Conservation (phyloP, 2,797 vertebrate genomes). For the Coccyzus lansbergi region DNA sequence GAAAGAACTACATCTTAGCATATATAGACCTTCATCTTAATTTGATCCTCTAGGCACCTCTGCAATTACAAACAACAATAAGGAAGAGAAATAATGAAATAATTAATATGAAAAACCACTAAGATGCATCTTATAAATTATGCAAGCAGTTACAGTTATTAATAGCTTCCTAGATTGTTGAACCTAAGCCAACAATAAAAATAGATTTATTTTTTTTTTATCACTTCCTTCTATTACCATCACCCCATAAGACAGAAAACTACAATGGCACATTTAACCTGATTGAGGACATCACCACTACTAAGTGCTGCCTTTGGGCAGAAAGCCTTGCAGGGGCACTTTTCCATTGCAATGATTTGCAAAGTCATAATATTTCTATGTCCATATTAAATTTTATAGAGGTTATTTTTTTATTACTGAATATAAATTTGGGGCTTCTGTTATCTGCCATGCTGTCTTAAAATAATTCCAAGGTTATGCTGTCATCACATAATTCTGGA, state of each 20-base stretch:
- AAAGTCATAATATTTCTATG: constrained; percentile 46
- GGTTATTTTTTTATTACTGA: constrained; percentile 32
- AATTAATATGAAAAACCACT: constrained; percentile 10
- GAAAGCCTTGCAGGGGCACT: not conserved
- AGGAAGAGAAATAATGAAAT: constrained; percentile 40
- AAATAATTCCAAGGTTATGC: constrained; percentile 59
- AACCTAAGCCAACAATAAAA: constrained; percentile 37
- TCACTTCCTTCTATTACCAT: not conserved
- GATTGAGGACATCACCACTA: not conserved
- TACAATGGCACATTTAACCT: not conserved
- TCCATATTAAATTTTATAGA: constrained; percentile 34
- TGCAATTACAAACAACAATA: constrained; percentile 44
- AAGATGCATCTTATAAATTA: constrained; percentile 17
- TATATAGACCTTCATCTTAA: not conserved
- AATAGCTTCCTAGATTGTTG: constrained; percentile 31
- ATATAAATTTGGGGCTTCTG: constrained; percentile 17
- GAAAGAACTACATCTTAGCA: not conserved
- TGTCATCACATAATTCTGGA: not conserved
- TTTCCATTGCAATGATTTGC: constrained; percentile 11
- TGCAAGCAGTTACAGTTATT: constrained; percentile 9
- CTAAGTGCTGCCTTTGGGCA: not conserved
- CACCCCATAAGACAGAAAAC: not conserved
- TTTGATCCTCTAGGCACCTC: constrained; percentile 20
- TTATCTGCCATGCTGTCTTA: not conserved
- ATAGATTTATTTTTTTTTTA: not conserved